Conservation (phyloP, 1,140 invertebrate genomes). For the Eufriesea mexicana region DNA sequence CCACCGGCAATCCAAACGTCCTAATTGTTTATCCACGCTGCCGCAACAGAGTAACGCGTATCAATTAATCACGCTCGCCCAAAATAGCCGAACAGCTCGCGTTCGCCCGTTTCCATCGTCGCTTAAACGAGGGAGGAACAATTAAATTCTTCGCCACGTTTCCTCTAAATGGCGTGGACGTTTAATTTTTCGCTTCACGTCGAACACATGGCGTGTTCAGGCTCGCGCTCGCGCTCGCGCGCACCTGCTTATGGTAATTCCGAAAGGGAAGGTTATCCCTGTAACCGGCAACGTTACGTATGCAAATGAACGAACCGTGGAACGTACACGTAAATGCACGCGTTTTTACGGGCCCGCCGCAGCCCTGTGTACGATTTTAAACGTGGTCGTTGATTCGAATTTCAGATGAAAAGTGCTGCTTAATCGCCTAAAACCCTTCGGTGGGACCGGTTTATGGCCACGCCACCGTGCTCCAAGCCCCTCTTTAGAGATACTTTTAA, state of each 20-base stretch:
- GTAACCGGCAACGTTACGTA: slow-evolving; percentile 39
- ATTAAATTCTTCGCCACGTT: slow-evolving; percentile 39
- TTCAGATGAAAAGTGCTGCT: slow-evolving; percentile 15
- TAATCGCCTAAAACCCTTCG: background rate
- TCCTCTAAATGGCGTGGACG: slow-evolving; percentile 20
- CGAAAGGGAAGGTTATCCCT: background rate
- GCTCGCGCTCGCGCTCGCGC: background rate
- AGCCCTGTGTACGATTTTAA: slow-evolving; percentile 1
- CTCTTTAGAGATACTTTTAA: background rate
- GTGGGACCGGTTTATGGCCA: background rate
- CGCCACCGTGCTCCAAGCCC: background rate
- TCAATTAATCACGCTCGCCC: too few species aligned
- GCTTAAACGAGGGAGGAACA: slow-evolving; percentile 11
- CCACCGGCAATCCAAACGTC: too few species aligned
- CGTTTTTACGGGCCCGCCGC: slow-evolving; percentile 2
- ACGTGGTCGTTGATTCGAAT: slow-evolving; percentile 23
- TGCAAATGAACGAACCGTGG: slow-evolving; percentile 38
- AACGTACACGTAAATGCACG: slow-evolving; percentile 28
- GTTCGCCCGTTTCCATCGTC: background rate
- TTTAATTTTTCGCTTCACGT: slow-evolving; percentile 32
- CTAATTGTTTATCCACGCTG: too few species aligned
- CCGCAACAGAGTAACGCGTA: too few species aligned
- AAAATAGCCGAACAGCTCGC: too few species aligned
- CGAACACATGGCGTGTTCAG: slow-evolving; percentile 28
- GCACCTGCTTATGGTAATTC: slow-evolving; percentile 30